These are phyloP conservation scores for Omphaloscelis lunosa DNA, from an alignment of 2,888 invertebrate species.

Conservation along the genomic window DNA sequence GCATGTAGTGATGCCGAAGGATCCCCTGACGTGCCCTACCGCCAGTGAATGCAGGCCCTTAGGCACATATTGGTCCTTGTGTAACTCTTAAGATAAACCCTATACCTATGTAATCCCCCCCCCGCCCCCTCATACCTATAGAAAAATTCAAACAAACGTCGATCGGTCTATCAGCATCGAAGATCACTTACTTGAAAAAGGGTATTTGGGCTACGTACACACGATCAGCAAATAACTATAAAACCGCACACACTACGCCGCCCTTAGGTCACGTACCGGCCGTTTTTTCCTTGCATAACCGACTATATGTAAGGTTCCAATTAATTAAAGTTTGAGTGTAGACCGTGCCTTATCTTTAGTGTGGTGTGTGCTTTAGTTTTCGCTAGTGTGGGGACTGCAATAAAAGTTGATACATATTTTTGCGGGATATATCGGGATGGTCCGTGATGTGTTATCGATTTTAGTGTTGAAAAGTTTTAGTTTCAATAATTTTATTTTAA, in stretches of 20 bases:
- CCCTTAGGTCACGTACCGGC: conserved; percentile 72
- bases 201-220: conserved; percentile 65
- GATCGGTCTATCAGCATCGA: conserved; percentile 39
- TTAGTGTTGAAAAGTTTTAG: neutral
- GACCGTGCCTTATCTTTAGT: conserved; percentile 77
- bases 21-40: no score
- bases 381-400: conserved; percentile 55
- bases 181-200: conserved; percentile 52
- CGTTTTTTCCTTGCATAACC: conserved; percentile 74
- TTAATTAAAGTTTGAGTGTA: conserved; percentile 80
- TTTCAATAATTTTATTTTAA: neutral
- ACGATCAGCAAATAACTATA: conserved; percentile 64
- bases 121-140: no score
- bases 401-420: conserved; percentile 56
- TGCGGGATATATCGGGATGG: conserved; percentile 7
- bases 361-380: conserved; percentile 52
- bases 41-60: no score
- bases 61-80: no score
- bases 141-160: conserved; percentile 5
- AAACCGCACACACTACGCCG: conserved; percentile 55
- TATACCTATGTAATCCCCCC: no score
- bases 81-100: no score
- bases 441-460: conserved; percentile 2
- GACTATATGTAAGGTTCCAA: conserved; percentile 69
- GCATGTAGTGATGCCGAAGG: no score